These are phyloP conservation scores for Mesochorus sp. DNA, from an alignment of 2,888 invertebrate species.

Conservation along the genomic window DNA sequence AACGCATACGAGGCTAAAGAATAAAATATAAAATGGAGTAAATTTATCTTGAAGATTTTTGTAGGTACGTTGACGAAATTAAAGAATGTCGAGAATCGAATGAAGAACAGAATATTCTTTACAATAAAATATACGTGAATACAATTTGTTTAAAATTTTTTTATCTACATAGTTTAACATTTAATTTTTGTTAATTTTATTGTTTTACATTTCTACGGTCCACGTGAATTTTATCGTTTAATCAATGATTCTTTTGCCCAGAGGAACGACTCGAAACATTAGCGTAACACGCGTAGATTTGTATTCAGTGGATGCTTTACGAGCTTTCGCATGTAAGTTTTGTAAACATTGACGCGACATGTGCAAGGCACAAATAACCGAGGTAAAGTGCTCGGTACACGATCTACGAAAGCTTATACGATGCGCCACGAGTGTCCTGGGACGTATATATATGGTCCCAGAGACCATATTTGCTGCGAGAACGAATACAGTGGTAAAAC, in stretches of 20 bases:
- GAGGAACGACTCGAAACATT: not conserved
- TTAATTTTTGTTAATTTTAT: too few species aligned
- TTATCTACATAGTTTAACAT: too few species aligned
- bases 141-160: too few species aligned
- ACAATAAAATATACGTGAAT: too few species aligned
- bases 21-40: too few species aligned
- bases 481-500: not conserved
- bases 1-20: not conserved
- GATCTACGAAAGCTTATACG: slow-evolving; percentile 35
- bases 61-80: too few species aligned
- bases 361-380: not conserved
- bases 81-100: too few species aligned
- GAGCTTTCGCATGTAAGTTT: slow-evolving; percentile 39
- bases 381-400: slow-evolving; percentile 53
- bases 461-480: slow-evolving; percentile 25
- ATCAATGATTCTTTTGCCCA: not conserved
- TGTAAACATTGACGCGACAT: slow-evolving; percentile 2
- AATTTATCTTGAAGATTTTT: too few species aligned
- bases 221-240: not conserved
- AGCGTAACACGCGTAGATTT: slow-evolving; percentile 5
- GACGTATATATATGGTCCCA: slow-evolving; percentile 12
- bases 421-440: slow-evolving; percentile 37
- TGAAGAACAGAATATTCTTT: too few species aligned
- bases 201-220: not conserved
- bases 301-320: slow-evolving; percentile 17